Evolutionary conservation across 2,113 vertebrate species (phyloP), one percentile per base, ranked within the genome.

Genomic region (Indicator indicator): DNA sequence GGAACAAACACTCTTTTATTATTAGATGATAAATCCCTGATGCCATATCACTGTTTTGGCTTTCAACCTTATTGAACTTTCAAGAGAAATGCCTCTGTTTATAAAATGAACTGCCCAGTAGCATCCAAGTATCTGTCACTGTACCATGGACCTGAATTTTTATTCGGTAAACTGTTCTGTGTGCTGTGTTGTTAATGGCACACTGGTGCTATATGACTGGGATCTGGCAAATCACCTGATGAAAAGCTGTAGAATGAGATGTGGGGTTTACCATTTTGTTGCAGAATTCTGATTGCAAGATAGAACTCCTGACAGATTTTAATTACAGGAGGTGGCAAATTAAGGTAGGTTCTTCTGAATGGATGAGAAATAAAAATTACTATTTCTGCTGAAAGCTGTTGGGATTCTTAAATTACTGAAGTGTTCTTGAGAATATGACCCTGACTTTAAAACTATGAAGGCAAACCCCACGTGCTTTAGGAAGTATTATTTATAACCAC

Each of bases 11-110:
- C 63, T 93, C 96, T 94, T 94, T 97, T 93, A 96, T 97, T 96
- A 94, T 92, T 90, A 93, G 83, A 94, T 96, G 93, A 96, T 94
- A 96, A 96, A 96, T 97, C 96, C 92, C 86, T 84, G 91, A 93
- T 96, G 86, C 88, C 16, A 0, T 95, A 97, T 96, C 94, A 84
- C 80, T 93, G 83, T 86, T 97, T 85, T 92, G 94, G 90, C 88
- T 96, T 95, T 95, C 94, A 96, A 88, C 86, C 80, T 92, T 90
- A 81, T 73, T 97, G 94, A 95, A 93, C 93, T 96, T 96, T 88
- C 86, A 94, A 95, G 86, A 94, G 93, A 91, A 96, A 92, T 93
- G 93, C 58, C 77, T 89, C 89, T 95, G 83, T 92, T 93, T 93
- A 95, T 94, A 95, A 86, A 86, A 84, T 91, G 85, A 91, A 94